Evolutionary conservation across 2,113 vertebrate genomes (phyloP).

Genomic region (Chlamydotis undulata): DNA sequence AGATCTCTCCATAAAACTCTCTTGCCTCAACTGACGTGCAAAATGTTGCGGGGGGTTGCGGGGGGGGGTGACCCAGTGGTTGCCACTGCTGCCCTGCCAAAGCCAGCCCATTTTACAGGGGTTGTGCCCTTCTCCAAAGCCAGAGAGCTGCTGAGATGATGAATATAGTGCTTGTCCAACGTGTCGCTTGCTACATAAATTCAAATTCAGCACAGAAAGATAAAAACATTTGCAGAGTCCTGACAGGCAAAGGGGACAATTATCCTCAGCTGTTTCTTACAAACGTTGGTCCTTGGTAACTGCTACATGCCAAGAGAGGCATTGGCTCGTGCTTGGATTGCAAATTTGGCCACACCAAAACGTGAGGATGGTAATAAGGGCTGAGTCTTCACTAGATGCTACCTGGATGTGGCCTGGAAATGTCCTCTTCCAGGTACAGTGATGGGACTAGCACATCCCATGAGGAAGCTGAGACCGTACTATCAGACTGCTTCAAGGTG

Average conservation of each 20-base stretch:
- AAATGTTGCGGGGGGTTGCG: background rate
- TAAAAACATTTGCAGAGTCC: conserved; percentile 47
- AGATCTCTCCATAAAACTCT: background rate
- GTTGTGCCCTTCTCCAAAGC: background rate
- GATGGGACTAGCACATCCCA: background rate
- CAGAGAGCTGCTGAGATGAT: conserved; percentile 32
- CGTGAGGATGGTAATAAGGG: too few species aligned
- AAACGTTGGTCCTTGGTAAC: background rate
- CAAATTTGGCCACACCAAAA: background rate
- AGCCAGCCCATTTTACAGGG: background rate
- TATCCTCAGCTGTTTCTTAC: conserved; percentile 41
- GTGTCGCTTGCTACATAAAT: conserved; percentile 48
- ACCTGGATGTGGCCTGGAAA: background rate
- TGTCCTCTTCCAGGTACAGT: background rate
- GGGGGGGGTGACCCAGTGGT: background rate
- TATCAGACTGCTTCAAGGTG: background rate
- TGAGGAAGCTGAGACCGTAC: background rate
- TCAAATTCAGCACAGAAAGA: conserved; percentile 45
- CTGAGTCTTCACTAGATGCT: background rate
- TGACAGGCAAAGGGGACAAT: conserved; percentile 56
- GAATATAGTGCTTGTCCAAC: conserved; percentile 46
- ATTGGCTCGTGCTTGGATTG: conserved; percentile 12
- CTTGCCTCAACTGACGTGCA: background rate
- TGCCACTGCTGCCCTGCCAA: background rate
- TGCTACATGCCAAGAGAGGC: background rate